A percentile compares a stretch with the other conserved stretches of the same genome.
Conservation (phyloP, 2,113 vertebrate genomes). For the Petrocephalus zakoni region DNA sequence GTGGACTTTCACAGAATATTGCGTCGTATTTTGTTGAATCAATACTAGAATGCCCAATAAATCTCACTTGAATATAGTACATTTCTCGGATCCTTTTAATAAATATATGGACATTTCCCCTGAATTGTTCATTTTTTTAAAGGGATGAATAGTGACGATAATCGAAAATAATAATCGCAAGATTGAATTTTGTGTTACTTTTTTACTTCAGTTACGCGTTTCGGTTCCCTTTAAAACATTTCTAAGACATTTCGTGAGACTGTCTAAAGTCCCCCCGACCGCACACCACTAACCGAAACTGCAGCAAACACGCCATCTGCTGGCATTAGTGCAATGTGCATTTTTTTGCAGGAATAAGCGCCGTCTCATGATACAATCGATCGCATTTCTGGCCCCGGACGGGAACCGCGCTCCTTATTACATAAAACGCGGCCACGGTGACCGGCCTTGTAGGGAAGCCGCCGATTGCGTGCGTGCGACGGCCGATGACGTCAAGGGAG, state of each 20-base stretch:
- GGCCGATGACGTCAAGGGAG: slow-evolving; percentile 23
- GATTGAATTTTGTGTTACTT: not conserved
- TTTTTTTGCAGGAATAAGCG: not conserved
- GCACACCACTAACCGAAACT: not conserved
- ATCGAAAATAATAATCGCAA: not conserved
- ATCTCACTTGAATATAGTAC: not conserved
- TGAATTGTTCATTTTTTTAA: not conserved
- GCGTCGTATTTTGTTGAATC: not conserved
- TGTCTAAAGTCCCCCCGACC: not conserved
- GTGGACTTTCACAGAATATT: not conserved
- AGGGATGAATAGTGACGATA: too few relatives aligned
- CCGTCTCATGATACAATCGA: not conserved
- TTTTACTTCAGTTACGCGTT: not conserved
- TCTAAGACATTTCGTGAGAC: not conserved
- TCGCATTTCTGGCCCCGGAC: not conserved
- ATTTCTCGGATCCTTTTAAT: not conserved
- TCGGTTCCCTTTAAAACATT: not conserved
- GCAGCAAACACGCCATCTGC: not conserved
- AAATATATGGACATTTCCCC: not conserved
- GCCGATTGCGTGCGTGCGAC: slow-evolving; percentile 16
- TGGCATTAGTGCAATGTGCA: not conserved
- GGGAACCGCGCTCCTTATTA: not conserved
- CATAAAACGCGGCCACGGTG: not conserved
- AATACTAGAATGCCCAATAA: not conserved
- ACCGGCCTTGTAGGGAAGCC: slow-evolving; percentile 20